phyloP scores from a whole-genome alignment of 2,888 invertebrate genomes.

The Theodoxus fluviatilis region DNA sequence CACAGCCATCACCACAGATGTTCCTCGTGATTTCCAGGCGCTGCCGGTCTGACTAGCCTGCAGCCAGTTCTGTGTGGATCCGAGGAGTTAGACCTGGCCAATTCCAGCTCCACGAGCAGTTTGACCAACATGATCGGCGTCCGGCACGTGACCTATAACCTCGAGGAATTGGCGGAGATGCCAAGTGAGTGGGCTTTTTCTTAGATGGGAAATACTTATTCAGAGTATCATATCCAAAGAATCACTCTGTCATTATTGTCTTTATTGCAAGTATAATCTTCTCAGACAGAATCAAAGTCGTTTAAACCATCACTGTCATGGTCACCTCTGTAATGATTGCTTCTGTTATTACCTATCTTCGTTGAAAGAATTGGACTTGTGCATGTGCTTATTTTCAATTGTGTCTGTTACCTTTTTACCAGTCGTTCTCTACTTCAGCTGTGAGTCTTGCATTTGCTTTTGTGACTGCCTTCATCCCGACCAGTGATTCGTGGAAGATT shows the following conservation, averaged over 20 bases:
- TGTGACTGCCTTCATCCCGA: no score
- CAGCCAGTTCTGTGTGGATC: constrained; percentile 28
- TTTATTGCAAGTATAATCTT: neutral
- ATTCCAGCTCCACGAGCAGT: constrained; percentile 20
- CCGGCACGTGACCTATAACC: neutral
- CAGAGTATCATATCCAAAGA: neutral
- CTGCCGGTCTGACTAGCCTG: constrained; percentile 20
- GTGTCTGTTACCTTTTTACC: no score
- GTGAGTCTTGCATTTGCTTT: no score
- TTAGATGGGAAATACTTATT: no score
- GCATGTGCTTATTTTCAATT: no score
- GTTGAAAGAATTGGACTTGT: no score
- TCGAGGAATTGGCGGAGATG: constrained; percentile 9
- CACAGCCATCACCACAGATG: no score
- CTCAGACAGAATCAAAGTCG: neutral
- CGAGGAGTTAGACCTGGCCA: neutral
- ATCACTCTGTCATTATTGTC: neutral
- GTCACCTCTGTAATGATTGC: no score
- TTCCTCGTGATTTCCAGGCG: constrained; percentile 26
- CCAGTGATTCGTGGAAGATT: no score
- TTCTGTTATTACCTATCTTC: no score
- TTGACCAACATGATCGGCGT: constrained; percentile 2
- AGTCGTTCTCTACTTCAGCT: no score
- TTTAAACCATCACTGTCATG: no score
- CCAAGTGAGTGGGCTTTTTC: neutral